Evolutionary conservation across 35 echinoderm and acorn worm species (phyloP), one percentile per base, ranked within the genome.

Genomic region (Acanthaster planci): DNA sequence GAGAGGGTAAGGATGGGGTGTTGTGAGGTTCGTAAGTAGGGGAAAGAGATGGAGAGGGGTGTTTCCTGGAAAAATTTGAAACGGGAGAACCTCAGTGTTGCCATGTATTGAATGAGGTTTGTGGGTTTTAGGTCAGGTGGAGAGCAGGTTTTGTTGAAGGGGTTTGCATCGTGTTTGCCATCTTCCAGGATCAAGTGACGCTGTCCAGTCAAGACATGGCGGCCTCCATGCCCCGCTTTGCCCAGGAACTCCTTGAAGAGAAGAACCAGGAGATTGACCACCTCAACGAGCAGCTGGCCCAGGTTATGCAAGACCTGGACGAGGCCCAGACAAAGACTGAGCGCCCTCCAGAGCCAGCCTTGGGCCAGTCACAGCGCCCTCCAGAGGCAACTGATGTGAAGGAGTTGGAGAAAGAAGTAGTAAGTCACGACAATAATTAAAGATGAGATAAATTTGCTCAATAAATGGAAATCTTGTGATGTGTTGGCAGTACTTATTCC

Each of bases 231-330:
- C 53, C 75, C 37, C 53, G 38, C 26, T 78, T 86, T 35, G 81
- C 87, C 27, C 87, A 97, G 52, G 67, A 89, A 7, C 85, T 97
- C 2, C 50, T 97, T 26, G 90, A 97, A 15, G 90, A 97, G 53
- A 97, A 97, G 84, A 97, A 93, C 82, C 81, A 87, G 30, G 87
- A 97, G 88, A 93, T 97, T 21, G 95, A 97, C 36, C 86, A 97
- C 40, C 85, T 97, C 35, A 89, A 58, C 29, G 55, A 87, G 21
- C 89, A 96, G 77, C 38, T 96, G 37, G 37, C 38, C 22, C 32
- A 88, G 54, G 35, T 76, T 5, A 85, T 91, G 57, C 57, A 84
- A 23, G 76, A 90, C 44, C 55, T 97, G 32, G 84, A 87, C 26
- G 80, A 84, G 42, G 72, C 80, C 16, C 86, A 80, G 55, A 67